Conservation (phyloP, 2,888 invertebrate genomes). For the Agrochola circellaris region DNA sequence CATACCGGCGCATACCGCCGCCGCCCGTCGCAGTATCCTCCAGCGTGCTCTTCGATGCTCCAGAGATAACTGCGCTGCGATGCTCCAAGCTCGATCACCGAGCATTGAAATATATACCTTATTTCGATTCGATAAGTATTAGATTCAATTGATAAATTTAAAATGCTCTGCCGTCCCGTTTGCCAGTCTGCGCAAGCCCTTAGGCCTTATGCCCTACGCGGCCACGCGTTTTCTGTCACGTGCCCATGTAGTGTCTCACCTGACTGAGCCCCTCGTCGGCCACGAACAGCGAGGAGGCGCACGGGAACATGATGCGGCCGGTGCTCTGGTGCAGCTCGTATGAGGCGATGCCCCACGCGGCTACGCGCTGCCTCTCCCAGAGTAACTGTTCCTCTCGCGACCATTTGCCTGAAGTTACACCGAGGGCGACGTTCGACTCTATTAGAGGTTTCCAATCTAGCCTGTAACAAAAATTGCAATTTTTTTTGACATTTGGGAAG, state of each 20-base stretch:
- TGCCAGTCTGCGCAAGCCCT: no score
- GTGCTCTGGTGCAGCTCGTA: conserved; percentile 96
- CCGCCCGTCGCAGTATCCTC: no score
- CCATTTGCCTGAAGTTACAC: conserved; percentile 91
- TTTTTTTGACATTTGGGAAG: not conserved
- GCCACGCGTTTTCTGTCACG: no score
- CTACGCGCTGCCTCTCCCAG: conserved; percentile 97
- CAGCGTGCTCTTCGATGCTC: no score
- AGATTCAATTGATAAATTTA: no score
- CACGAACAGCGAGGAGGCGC: conserved; percentile 96
- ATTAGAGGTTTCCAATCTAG: conserved; percentile 95
- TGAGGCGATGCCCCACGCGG: conserved; percentile 98
- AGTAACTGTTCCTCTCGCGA: conserved; percentile 97
- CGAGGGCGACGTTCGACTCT: conserved; percentile 93
- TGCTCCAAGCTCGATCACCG: no score
- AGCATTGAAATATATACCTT: no score
- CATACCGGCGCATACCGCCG: no score
- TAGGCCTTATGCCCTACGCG: no score
- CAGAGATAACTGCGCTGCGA: no score
- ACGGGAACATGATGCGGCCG: conserved; percentile 97
- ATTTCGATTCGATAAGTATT: no score
- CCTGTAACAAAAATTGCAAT: conserved; percentile 77
- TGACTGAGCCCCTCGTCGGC: conserved; percentile 89
- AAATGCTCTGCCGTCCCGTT: no score
- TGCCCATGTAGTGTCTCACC: conserved; percentile 66